Base-by-base conservation (phyloP, 2,797 vertebrate genomes). In the Paedocypris micromegethes region DNA sequence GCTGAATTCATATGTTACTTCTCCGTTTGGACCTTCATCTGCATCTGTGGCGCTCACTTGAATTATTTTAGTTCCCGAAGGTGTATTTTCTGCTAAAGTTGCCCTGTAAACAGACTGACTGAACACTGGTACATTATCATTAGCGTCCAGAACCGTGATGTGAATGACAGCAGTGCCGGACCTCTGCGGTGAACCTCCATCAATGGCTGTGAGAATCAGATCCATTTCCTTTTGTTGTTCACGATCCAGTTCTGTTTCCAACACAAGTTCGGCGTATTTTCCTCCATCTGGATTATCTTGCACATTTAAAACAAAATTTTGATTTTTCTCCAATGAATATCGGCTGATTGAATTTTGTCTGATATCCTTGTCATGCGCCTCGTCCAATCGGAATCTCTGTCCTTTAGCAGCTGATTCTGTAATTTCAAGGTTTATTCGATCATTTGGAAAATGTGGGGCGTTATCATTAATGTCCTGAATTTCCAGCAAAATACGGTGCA, bases 271-370 rank as follows among this genome's bases (percentile, higher is more conserved):
- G 3, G 65, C 55, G 5, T 73, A 61, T 61, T 79, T 81, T 3
- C 61, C 44, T 2, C 68, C 42, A 6, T 68, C 64, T 5, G 40
- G 6, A 5, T 56, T 77, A 0, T 42, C 78, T 65, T 83, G 76
- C 6, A 86, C 79, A 6, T 74, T 72, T 57, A 88, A 76, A 70
- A 66, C 75, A 70, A 88, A 88, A 64, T 87, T 72, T 0, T 52
- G 41, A 56, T 86, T 86, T 46, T 62, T 68, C 9, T 78, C 79
- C 0, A 89, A 46, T 0, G 78, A 72, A 9, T 90, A 90, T 39
- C 64, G 79, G 9, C 80, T 79, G 1, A 87, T 53, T 0, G 83
- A 76, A 45, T 89, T 88, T 0, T 50, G 53, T 0, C 78, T 76
- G 0, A 69, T 72, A 6, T 89, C 88, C 0, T 62, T 66, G 1